Evolutionary conservation across 2,113 vertebrate genomes (phyloP).

Genomic region (Pachyramphus minor): DNA sequence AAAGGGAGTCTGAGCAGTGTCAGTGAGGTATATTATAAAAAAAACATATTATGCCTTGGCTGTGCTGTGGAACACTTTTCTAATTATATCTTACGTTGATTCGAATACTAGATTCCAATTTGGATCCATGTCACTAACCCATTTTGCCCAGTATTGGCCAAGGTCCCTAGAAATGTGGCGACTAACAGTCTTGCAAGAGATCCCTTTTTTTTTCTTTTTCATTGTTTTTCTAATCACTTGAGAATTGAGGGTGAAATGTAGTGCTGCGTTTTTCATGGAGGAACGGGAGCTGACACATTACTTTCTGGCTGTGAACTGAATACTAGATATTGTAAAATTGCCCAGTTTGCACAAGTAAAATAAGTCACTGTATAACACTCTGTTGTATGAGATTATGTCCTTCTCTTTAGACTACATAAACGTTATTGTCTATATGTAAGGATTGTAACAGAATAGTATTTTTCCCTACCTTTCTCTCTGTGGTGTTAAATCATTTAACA

Average conservation of each 20-base stretch:
- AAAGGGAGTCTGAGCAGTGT: neutral
- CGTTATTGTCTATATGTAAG: neutral
- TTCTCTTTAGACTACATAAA: neutral
- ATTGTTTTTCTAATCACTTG: neutral
- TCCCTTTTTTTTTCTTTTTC: fast-evolving
- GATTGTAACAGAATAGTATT: neutral
- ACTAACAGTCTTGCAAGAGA: neutral
- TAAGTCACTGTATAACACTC: neutral
- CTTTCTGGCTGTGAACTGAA: neutral
- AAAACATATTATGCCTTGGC: neutral
- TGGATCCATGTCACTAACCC: neutral
- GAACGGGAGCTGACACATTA: neutral
- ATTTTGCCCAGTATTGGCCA: neutral
- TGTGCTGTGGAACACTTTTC: neutral
- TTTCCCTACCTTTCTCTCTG: neutral
- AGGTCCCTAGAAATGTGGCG: neutral
- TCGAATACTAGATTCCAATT: neutral
- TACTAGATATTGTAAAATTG: neutral
- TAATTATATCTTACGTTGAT: neutral
- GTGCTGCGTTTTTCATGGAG: neutral
- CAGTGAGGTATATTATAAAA: neutral
- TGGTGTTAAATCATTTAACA: neutral
- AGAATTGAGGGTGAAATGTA: neutral
- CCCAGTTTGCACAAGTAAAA: neutral
- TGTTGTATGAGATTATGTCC: neutral